Evolutionary conservation across 1,140 invertebrate species (phyloP).

Genomic region (Apolygus lucorum): DNA sequence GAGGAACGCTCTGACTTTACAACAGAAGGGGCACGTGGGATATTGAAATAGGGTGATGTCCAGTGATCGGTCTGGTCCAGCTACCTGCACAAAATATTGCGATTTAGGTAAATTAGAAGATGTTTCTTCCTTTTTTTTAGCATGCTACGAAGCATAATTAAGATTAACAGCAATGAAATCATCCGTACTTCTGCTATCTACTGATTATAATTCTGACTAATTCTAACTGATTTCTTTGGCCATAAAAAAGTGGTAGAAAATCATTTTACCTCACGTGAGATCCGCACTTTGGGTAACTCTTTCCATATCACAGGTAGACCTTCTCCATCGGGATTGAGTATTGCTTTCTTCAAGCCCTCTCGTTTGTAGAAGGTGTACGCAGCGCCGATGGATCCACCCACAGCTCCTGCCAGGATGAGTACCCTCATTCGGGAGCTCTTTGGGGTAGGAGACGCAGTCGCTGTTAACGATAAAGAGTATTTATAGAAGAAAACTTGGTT

Average conservation of each 20-base stretch:
- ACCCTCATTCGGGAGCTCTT: neutral
- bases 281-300: constrained; percentile 42
- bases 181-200: neutral
- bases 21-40: constrained; percentile 97
- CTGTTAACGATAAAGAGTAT: too few relatives aligned
- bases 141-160: neutral
- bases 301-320: constrained; percentile 39
- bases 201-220: constrained; percentile 11
- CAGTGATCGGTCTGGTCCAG: constrained; percentile 38
- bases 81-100: neutral
- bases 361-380: neutral
- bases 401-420: neutral
- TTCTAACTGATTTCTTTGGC: too few relatives aligned
- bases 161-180: constrained; percentile 10
- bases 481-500: too few relatives aligned
- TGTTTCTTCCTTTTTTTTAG: neutral
- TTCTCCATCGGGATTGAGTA: constrained; percentile 5
- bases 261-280: constrained; percentile 41
- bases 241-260: constrained; percentile 30
- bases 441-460: neutral
- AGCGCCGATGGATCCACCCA: constrained; percentile 1
- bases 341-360: neutral
- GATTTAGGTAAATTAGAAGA: neutral
- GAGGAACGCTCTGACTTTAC: constrained; percentile 89
- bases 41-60: constrained; percentile 91